Base-by-base conservation (phyloP, 2,113 vertebrate species). In the Mesembrinibis cayennensis region DNA sequence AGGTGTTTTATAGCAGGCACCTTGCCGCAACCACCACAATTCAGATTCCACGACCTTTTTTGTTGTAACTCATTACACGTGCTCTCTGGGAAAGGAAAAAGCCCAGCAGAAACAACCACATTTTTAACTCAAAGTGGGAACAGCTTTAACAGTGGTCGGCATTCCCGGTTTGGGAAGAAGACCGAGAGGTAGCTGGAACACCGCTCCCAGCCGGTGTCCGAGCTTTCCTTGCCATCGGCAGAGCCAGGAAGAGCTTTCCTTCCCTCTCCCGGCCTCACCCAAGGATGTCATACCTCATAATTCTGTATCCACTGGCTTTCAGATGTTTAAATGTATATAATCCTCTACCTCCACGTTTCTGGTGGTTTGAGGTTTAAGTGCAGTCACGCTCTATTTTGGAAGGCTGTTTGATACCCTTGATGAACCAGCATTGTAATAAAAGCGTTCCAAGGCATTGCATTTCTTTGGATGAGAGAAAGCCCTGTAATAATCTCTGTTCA, bases 51-150 rank as follows among this genome's bases (percentile, higher is more conserved):
- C 38, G 40, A 5, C 22, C 16, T 36, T 25, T 21, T 29, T 26
- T 49, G 16, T 16, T 23, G 5, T 3, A 44, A n/a, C 42, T 20
- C 74, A 2, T 10, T 6, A 3, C 27, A 6, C 7, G 2, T 1
- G 32, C 16, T 55, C 61, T 25, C 32, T 7, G 9, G 34, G 27
- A 10, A 38, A 63, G 36, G 29, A 22, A 63, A 34, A 86, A 65
- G 29, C 45, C 61, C 25, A 5, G 30, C 44, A 74, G 76, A 30
- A 59, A 30, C 1, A 27, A 21, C n/a, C 69, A 23, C 25, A 2
- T 16, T 70, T 56, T 52, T 10, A 63, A 38, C 40, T 25, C 62
- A 20, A 44, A 56, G 38, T 2, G 29, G 53, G 10, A 42, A 38
- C 2, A 16, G 42, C 11, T 25, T 32, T 26, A 14, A 4, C 30